Evolutionary conservation across 2,888 invertebrate genomes (phyloP).

Genomic region (Macrostomum cliftonense): DNA sequence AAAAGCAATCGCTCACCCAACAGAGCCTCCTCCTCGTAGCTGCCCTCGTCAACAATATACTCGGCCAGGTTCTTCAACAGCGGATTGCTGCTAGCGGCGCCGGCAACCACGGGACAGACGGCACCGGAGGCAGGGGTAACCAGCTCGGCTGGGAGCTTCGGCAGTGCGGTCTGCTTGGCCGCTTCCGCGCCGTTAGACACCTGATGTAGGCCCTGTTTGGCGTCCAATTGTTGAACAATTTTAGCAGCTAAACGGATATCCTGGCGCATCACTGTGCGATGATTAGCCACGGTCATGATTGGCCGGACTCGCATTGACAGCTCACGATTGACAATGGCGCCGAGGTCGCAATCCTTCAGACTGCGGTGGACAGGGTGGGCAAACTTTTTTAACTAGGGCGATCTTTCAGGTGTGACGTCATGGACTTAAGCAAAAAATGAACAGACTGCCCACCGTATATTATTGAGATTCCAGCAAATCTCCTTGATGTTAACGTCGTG

Average conservation of each 20-base stretch:
- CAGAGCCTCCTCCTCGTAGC: constrained; percentile 86
- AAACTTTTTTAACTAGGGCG: no score
- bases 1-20: constrained; percentile 21
- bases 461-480: constrained; percentile 95
- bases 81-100: constrained; percentile 50
- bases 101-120: constrained; percentile 16
- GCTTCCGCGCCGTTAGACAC: constrained; percentile 24
- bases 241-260: constrained; percentile 80
- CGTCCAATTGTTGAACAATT: constrained; percentile 72
- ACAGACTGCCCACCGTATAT: constrained; percentile 48
- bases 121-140: not conserved
- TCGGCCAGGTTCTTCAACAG: constrained; percentile 88
- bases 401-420: no score
- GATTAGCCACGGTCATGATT: constrained; percentile 30
- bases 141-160: not conserved
- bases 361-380: no score
- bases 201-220: constrained; percentile 60
- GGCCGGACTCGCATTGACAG: constrained; percentile 76
- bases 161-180: not conserved
- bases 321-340: constrained; percentile 88
- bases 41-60: constrained; percentile 88
- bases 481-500: constrained; percentile 93
- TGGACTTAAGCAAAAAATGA: not conserved
- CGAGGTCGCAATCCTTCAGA: constrained; percentile 67
- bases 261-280: constrained; percentile 48